A percentile compares a stretch with the other conserved stretches of the same genome.
Conservation (phyloP, 2,797 vertebrate species). For the Thaleichthys pacificus region DNA sequence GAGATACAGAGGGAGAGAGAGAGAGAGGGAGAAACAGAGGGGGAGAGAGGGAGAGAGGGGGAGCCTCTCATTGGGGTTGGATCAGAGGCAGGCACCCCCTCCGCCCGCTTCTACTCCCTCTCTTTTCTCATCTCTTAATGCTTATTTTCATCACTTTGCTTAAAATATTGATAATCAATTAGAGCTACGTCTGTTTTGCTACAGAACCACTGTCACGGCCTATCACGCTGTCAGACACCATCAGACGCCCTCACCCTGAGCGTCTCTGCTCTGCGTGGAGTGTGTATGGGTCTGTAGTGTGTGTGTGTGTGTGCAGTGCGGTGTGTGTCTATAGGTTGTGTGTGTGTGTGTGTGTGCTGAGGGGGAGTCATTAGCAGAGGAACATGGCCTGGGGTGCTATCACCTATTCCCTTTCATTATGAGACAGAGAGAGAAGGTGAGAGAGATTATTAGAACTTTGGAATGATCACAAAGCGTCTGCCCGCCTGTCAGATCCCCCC, state of each 20-base stretch:
- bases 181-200: slow-evolving; percentile 97
- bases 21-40: slow-evolving; percentile 24
- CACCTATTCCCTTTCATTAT: slow-evolving; percentile 99
- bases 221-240: slow-evolving; percentile 97
- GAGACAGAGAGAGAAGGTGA: slow-evolving; percentile 98
- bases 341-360: no score
- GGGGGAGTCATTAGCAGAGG: slow-evolving; percentile 82
- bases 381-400: slow-evolving; percentile 98
- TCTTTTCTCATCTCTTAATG: slow-evolving; percentile 88
- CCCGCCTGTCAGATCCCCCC: slow-evolving; percentile 99
- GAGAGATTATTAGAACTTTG: slow-evolving; percentile 99
- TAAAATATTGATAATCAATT: slow-evolving; percentile 99
- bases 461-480: slow-evolving; percentile 99
- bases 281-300: slow-evolving; percentile 74
- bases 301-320: no score
- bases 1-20: slow-evolving; percentile 27
- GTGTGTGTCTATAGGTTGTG: no score
- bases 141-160: slow-evolving; percentile 99
- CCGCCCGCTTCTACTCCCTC: slow-evolving; percentile 8
- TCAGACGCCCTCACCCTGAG: slow-evolving; percentile 95
- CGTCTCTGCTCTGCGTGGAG: slow-evolving; percentile 79
- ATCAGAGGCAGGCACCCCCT: slow-evolving; percentile 30
- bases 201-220: slow-evolving; percentile 96
- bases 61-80: slow-evolving; percentile 31
- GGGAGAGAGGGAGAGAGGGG: slow-evolving; percentile 21